A percentile compares a stretch with the other conserved stretches of the same genome.
Conservation (phyloP, 2,888 invertebrate genomes). For the Microplitis manilae region DNA sequence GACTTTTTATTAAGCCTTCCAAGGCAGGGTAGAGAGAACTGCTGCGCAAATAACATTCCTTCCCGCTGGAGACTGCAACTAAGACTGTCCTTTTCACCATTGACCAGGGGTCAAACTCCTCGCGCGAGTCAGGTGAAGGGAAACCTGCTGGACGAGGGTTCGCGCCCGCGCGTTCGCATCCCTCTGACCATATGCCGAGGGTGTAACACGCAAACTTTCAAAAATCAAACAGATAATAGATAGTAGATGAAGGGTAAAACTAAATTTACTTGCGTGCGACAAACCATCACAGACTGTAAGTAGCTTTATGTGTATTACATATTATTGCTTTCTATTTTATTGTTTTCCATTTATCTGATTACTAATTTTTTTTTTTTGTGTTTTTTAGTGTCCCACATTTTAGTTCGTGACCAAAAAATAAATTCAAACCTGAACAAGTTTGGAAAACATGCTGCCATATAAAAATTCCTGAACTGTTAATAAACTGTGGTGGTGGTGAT, state of each 20-base stretch:
- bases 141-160: conserved; percentile 27
- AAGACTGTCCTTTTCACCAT: conserved; percentile 61
- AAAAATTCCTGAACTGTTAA: background rate
- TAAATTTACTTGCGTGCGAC: background rate
- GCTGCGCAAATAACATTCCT: conserved; percentile 67
- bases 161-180: conserved; percentile 49
- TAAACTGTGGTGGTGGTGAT: background rate
- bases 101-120: conserved; percentile 70
- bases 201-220: conserved; percentile 24
- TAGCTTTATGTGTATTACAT: background rate
- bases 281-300: background rate
- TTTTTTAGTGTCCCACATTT: background rate
- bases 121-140: conserved; percentile 19
- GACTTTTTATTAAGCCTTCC: conserved; percentile 67
- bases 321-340: background rate
- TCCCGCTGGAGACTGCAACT: conserved; percentile 51
- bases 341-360: background rate
- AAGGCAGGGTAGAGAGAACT: conserved; percentile 67
- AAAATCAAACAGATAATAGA: conserved; percentile 19
- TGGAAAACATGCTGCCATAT: background rate
- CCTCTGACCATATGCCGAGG: background rate
- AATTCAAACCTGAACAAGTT: background rate
- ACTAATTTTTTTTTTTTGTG: background rate
- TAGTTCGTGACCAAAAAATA: background rate
- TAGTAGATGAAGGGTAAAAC: background rate